phyloP scores from a whole-genome alignment of 2,888 invertebrate species.

The Chrysolina oricalcia region DNA sequence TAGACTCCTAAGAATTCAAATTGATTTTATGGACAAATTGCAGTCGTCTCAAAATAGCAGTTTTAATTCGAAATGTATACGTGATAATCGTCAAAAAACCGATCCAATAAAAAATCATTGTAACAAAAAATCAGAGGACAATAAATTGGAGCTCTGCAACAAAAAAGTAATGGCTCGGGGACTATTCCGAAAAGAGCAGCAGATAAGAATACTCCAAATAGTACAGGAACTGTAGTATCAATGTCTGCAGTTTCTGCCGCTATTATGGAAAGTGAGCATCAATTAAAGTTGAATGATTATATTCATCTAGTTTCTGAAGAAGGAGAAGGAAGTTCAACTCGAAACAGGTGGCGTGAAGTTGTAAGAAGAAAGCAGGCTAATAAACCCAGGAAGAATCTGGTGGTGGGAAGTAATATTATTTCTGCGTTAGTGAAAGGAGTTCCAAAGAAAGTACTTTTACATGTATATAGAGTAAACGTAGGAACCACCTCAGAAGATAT shows the following conservation, averaged over 20 bases:
- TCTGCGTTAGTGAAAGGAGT: not conserved
- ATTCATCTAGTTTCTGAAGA: too few species aligned
- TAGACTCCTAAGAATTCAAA: not conserved
- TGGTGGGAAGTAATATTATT: not conserved
- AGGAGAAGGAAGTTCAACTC: constrained; percentile 14
- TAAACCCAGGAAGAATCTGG: constrained; percentile 2
- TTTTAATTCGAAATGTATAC: not conserved
- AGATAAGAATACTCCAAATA: too few species aligned
- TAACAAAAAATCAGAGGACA: constrained; percentile 8
- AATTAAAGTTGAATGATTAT: constrained; percentile 15
- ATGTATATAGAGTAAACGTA: too few species aligned
- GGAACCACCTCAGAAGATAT: too few species aligned
- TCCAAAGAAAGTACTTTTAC: too few species aligned
- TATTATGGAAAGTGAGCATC: constrained; percentile 13
- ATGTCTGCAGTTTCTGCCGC: constrained; percentile 10
- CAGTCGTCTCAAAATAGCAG: not conserved
- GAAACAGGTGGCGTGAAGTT: constrained; percentile 4
- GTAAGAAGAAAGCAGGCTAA: constrained; percentile 20
- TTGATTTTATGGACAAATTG: constrained; percentile 12
- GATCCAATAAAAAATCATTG: not conserved
- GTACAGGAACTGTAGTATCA: constrained; percentile 11
- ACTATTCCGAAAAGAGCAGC: too few species aligned
- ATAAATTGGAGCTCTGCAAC: not conserved
- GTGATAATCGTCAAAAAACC: not conserved
- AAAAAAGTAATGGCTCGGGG: constrained; percentile 9